Percentiles rank a stretch among this genome's conserved stretches.
phyloP scores from a whole-genome alignment of 2,113 vertebrate species.

The Vulpes lagopus region DNA sequence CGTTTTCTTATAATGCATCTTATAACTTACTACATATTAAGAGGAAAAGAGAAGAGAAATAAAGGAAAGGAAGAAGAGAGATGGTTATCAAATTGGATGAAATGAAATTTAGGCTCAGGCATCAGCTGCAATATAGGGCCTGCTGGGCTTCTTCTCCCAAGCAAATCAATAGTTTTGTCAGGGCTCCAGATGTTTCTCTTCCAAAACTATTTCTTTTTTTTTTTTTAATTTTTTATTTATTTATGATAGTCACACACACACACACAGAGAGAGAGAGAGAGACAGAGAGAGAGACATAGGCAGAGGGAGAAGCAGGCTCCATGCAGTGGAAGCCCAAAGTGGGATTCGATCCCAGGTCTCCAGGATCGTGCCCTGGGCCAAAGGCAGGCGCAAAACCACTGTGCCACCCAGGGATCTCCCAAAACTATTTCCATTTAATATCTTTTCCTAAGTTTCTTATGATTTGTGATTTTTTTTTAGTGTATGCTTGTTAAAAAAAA shows the following conservation, averaged over 20 bases:
- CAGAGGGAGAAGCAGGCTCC: no score
- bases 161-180: background rate
- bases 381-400: no score
- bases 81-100: background rate
- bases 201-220: background rate
- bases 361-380: no score
- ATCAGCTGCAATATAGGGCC: background rate
- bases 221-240: no score
- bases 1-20: slow-evolving; percentile 18
- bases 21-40: background rate
- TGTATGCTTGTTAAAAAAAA: background rate
- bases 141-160: background rate
- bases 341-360: no score
- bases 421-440: background rate
- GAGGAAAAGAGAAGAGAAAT: background rate
- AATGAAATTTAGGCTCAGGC: background rate
- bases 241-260: no score
- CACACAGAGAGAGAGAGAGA: no score
- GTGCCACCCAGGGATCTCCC: background rate
- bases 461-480: background rate
- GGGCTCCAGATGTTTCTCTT: slow-evolving; percentile 26
- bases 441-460: background rate
- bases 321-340: no score
- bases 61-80: background rate
- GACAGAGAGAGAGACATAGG: no score